Base-by-base conservation (phyloP, 2,797 vertebrate genomes). In the Sternarchorhynchus goeldii region DNA sequence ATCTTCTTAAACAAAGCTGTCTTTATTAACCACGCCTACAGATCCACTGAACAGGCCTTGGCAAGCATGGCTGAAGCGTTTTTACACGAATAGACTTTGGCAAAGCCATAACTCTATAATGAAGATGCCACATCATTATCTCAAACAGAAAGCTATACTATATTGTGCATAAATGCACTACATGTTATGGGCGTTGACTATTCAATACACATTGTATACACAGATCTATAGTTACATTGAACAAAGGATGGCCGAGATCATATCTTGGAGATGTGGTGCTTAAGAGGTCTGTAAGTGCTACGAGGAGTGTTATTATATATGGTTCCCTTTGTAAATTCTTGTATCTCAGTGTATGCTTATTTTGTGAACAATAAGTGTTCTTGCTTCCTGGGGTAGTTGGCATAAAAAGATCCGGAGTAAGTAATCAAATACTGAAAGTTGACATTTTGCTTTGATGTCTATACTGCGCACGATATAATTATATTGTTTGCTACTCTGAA, bases 401-500 rank as follows among this genome's bases (percentile, higher is more conserved):
- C 53, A 73, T 71, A 80, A 75, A 73, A 72, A 65, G 70, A 75
- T 64, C 41, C 32, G 50, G 45, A 31, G n/a, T 62, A 72, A 64
- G 72, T 85, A 81, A 78, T 82, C 78, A 73, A 71, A 81, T 84
- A 83, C 83, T 73, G 75, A 73, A 79, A 81, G 72, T 68, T 75
- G 78, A 83, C 71, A 79, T 86, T 85, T n/a, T 75, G 74, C 75
- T 81, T 76, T 70, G 82, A 58, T 57, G 56, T 69, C 70, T 68
- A 79, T 73, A 63, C 71, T 41, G 70, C 72, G 6, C 53, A 41
- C 39, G 74, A 56, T 76, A 63, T 77, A 32, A 60, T 68, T 77
- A 76, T 68, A 36, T 60, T 76, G 77, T 80, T 81, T 83, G 60
- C 59, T 60, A 72, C 62, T 36, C 75, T 75, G 64, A 20, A 64